These are phyloP conservation scores for Hypotaenidia philippensis DNA, from an alignment of 2,797 vertebrate species.

Conservation along the genomic window DNA sequence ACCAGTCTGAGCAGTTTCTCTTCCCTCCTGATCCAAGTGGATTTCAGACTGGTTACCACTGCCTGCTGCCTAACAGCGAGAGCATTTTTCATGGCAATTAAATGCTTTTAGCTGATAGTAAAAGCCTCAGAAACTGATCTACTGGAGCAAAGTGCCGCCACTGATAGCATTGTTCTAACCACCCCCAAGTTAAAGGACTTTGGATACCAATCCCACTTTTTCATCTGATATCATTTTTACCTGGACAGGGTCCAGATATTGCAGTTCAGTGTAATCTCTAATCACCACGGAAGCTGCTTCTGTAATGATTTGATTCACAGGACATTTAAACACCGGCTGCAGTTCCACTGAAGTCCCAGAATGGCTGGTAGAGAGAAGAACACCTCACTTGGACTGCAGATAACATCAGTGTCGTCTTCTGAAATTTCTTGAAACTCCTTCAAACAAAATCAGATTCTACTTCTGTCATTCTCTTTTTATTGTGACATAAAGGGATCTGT, in stretches of 20 bases:
- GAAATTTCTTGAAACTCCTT: neutral
- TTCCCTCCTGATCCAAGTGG: slow-evolving; percentile 80
- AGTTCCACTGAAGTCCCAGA: neutral
- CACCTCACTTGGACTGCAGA: neutral
- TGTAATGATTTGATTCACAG: neutral
- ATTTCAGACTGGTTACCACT: slow-evolving; percentile 82
- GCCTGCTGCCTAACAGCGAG: slow-evolving; percentile 78
- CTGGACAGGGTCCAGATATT: neutral
- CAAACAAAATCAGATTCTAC: neutral
- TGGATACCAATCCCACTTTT: neutral
- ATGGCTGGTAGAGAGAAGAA: neutral
- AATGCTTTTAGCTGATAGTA: neutral
- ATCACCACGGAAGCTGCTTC: neutral
- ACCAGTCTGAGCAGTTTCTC: slow-evolving; percentile 77
- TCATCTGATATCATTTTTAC: neutral
- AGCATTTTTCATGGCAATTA: neutral
- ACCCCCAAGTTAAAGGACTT: neutral
- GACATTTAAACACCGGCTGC: neutral
- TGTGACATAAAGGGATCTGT: neutral
- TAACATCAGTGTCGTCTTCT: neutral
- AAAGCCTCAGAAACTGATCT: neutral
- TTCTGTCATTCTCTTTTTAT: neutral
- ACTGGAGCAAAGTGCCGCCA: neutral
- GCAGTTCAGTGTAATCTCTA: neutral
- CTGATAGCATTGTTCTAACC: neutral